Conservation (phyloP, 2,888 invertebrate genomes). For the Oithona nana region DNA sequence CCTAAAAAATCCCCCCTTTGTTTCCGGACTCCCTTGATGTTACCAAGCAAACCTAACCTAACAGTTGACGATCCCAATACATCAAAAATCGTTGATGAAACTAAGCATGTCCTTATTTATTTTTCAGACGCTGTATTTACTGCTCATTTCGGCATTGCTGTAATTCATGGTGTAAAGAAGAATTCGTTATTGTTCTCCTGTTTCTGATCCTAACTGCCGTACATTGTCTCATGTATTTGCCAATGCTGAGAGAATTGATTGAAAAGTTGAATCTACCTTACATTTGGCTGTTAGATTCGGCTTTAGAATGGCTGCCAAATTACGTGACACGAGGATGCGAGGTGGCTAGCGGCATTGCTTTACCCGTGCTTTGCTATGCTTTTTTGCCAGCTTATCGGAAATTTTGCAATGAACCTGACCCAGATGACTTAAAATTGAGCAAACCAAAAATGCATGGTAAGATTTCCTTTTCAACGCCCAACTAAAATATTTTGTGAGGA, state of each 20-base stretch:
- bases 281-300: neutral
- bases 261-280: neutral
- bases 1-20: no score
- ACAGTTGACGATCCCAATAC: no score
- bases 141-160: constrained; percentile 10
- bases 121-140: constrained; percentile 7
- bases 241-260: neutral
- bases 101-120: no score
- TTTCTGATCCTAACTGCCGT: constrained; percentile 1
- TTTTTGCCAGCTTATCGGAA: constrained; percentile 8
- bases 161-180: constrained; percentile 10
- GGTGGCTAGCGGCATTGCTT: neutral
- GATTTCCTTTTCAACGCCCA: no score
- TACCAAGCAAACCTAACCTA: no score
- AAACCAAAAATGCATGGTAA: no score
- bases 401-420: neutral
- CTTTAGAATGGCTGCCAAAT: neutral
- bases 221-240: neutral
- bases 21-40: no score
- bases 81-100: no score
- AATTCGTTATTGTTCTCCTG: neutral
- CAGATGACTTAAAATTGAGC: neutral
- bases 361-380: constrained; percentile 3
- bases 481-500: no score
- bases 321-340: neutral